Base-by-base conservation (phyloP, 1,140 invertebrate species). In the Megathymus violae region DNA sequence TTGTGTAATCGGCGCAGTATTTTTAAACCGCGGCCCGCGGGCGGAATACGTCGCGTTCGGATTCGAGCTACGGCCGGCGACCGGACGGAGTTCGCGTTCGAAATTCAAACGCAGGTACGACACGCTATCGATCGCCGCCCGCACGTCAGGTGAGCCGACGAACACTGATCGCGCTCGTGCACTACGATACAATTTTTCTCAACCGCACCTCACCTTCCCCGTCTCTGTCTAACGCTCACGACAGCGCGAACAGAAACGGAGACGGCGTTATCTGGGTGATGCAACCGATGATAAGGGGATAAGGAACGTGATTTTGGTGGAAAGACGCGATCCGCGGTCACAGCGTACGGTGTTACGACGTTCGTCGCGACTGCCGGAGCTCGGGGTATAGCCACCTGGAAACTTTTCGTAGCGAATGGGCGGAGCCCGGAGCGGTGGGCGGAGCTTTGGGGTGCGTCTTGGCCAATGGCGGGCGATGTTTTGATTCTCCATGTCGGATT, bases 101-200 rank as follows among this genome's bases (percentile, higher is more conserved):
- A 75, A 70, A 62, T 74, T 71, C 51, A 43, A 74, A 54, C 25
- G 47, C 27, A 13, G 27, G 74, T 67, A 58, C 67, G 61, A 64
- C 50, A 68, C 68, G 67, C 63, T 74, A 73, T 76, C 72, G 76
- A 75, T 62, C 76, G 76, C 71, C 84, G 78, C 64, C 70, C 75
- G 80, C 84, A 67, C 83, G 74, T 73, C 85, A 75, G 79, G 72
- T 79, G 73, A 69, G 68, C 78, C 74, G 78, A 64, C 76, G 75
- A 64, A 76, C 75, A 89, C 86, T 89, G 86, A 76, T 69, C 75
- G 70, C 66, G 58, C 61, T 62, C 50, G 46, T 72, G 56, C 64
- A 68, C 58, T 51, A 59, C 69, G 52, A 61, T 66, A 74, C 70
- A 64, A 74, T 78, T 80, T 79, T 81, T 79, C 73, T 74, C 71